Evolutionary conservation across 2,797 vertebrate genomes (phyloP).

Genomic region (Darevskia nairensis): DNA sequence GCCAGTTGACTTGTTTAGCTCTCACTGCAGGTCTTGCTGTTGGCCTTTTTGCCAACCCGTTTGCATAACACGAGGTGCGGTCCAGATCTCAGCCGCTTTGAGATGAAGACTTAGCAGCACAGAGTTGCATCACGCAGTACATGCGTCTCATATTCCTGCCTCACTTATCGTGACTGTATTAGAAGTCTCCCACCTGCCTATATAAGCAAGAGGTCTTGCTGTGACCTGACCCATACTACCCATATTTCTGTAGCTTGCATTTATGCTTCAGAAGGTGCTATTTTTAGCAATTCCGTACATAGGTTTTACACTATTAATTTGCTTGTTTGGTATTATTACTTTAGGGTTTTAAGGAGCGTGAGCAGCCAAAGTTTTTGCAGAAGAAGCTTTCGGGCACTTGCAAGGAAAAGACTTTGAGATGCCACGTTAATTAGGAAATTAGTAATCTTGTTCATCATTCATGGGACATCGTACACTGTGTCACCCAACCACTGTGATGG

Average conservation of each 20-base stretch:
- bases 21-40: not conserved
- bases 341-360: conserved; percentile 14
- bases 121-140: not conserved
- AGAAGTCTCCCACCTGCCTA: not conserved
- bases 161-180: rapidly evolving
- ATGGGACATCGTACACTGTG: not conserved
- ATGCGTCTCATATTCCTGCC: not conserved
- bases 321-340: conserved; percentile 45
- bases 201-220: conserved; percentile 19
- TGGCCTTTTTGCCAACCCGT: not conserved
- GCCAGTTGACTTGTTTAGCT: not conserved
- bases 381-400: not conserved
- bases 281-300: conserved; percentile 48
- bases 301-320: conserved; percentile 7
- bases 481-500: not conserved
- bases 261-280: conserved; percentile 52
- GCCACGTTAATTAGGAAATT: not conserved
- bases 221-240: conserved; percentile 30
- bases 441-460: not conserved
- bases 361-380: not conserved
- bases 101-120: not conserved
- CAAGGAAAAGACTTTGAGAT: not conserved
- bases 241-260: conserved; percentile 34
- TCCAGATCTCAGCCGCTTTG: not conserved
- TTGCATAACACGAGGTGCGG: not conserved